These are phyloP conservation scores for Solea solea DNA, from an alignment of 2,113 vertebrate species.

Conservation along the genomic window DNA sequence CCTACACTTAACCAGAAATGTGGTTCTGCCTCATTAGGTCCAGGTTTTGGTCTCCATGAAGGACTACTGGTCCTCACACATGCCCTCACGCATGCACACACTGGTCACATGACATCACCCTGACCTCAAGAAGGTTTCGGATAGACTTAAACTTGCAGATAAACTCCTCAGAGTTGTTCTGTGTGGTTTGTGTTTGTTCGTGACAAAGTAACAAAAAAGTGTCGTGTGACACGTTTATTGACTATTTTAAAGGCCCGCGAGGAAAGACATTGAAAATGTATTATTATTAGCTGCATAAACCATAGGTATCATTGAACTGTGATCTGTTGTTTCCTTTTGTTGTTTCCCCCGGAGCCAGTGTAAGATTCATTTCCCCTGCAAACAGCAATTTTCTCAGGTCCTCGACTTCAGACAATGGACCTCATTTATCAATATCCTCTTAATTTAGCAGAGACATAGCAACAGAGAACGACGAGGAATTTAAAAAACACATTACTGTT, in stretches of 20 bases:
- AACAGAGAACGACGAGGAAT: not conserved
- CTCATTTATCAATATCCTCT: not conserved
- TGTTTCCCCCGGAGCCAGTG: not conserved
- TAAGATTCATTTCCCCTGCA: not conserved
- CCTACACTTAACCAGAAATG: too few species aligned
- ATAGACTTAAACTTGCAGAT: slow-evolving; percentile 28
- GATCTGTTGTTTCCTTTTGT: too few species aligned
- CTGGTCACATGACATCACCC: slow-evolving; percentile 9
- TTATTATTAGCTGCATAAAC: too few species aligned
- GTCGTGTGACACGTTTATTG: too few species aligned
- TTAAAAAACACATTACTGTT: not conserved
- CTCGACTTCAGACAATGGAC: not conserved
- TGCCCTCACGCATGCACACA: not conserved
- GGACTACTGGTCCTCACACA: too few species aligned
- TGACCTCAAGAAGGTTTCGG: slow-evolving; percentile 57
- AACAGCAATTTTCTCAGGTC: not conserved
- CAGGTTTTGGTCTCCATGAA: too few species aligned
- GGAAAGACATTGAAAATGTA: too few species aligned
- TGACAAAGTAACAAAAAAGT: too few species aligned
- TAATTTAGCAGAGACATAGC: not conserved
- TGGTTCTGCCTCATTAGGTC: too few species aligned
- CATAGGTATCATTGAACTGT: too few species aligned
- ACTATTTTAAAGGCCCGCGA: too few species aligned
- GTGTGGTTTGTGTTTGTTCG: too few species aligned
- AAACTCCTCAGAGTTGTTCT: slow-evolving; percentile 3